Evolutionary conservation across 2,888 invertebrate species (phyloP).

Genomic region (Gasteruption jaculator): DNA sequence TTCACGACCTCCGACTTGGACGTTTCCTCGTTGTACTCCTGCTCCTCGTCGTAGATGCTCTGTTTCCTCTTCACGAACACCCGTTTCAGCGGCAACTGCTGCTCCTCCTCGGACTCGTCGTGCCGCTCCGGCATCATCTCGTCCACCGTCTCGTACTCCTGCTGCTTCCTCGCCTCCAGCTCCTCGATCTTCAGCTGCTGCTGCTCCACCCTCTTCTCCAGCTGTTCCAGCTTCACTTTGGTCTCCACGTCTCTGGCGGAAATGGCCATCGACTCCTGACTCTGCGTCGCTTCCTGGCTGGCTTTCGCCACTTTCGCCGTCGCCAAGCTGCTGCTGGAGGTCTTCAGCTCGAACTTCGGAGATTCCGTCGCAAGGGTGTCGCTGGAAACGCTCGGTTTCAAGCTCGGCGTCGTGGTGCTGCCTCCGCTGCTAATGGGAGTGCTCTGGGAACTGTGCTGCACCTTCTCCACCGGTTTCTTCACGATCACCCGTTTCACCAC

Average conservation of each 20-base stretch:
- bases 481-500: conserved; percentile 48
- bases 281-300: conserved; percentile 13
- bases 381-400: conserved; percentile 10
- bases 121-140: conserved; percentile 48
- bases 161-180: conserved; percentile 43
- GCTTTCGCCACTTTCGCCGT: conserved; percentile 18
- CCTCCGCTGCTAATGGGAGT: conserved; percentile 32
- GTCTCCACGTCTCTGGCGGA: conserved; percentile 43
- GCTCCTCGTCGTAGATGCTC: conserved; percentile 48
- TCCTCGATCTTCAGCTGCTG: conserved; percentile 47
- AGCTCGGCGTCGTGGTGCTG: conserved; percentile 14
- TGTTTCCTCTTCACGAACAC: conserved; percentile 60
- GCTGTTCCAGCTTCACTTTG: conserved; percentile 44
- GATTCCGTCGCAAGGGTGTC: conserved; percentile 25
- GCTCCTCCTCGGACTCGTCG: conserved; percentile 46
- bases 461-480: conserved; percentile 43
- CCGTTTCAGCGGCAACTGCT: conserved; percentile 56
- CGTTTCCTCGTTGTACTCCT: conserved; percentile 40
- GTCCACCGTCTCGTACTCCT: conserved; percentile 42
- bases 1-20: conserved; percentile 16
- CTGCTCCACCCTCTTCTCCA: conserved; percentile 46
- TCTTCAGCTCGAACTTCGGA: conserved; percentile 41
- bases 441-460: conserved; percentile 32
- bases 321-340: conserved; percentile 29
- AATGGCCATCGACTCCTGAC: conserved; percentile 25